Base-by-base conservation (phyloP, 2,888 invertebrate genomes). In the Ichneumoninae sp. region DNA sequence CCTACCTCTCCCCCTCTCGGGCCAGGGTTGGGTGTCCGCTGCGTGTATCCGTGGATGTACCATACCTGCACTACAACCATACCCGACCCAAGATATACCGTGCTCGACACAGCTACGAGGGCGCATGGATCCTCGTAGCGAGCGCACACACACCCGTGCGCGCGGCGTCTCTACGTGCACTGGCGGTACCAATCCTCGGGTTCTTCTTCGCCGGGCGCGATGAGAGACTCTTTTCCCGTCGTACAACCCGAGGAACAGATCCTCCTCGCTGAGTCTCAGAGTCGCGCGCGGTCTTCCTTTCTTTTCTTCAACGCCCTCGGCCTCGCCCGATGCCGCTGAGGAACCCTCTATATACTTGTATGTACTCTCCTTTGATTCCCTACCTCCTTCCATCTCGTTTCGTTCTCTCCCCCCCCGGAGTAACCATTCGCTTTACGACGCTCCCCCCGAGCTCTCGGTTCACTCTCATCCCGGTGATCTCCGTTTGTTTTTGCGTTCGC, bases 341-440 rank as follows among this genome's bases (percentile, higher is more conserved):
- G 30, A 74, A 26, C 44, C 69, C 47, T 75, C 63, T 52, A 33
- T 73, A 84, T 76, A 44, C 60, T 16, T 52, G 63, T 78, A 69
- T 73, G 71, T 70, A 60, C 36, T 83, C 85, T 82, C 71, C 60
- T 82, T 83, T 78, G 70, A 73, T 86, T 44, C 71, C 74, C 60
- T 65, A 16, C 44, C 82, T 77, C 44, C 10, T 70, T 71, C 50
- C 19, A 71, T 85, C 76, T 85, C 78, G 85, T 85, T 85, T 86
- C 78, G 86, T 86, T 85, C 82, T 76, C 63, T 76, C 65, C 36
- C 10, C 10, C 16, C 16, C 52, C 79, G 73, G 85, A 88, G 88
- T 88, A 89, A 88, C 89, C 90, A 88, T 88, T 91, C 90, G 90
- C 90, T 92, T 92, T 92, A 92, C 92, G 91, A 92, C 77, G 89